A percentile compares a stretch with the other conserved stretches of the same genome.
Evolutionary conservation across 2,888 invertebrate species (phyloP).

Genomic region (Luperina nickerlii): DNA sequence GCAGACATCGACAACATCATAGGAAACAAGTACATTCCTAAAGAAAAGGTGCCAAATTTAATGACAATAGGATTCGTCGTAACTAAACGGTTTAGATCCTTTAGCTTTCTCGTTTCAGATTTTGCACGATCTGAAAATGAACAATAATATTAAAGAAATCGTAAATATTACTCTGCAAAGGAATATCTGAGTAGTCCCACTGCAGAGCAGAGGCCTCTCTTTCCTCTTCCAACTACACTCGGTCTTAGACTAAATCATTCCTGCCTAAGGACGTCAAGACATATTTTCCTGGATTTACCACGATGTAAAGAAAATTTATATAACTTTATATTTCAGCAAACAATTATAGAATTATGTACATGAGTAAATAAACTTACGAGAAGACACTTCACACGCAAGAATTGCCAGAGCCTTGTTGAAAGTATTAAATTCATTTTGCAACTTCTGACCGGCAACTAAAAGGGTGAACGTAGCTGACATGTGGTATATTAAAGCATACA

Average conservation of each 20-base stretch:
- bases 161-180: not conserved
- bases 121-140: slow-evolving; percentile 42
- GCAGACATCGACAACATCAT: slow-evolving; percentile 54
- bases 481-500: slow-evolving; percentile 41
- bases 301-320: not conserved
- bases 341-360: not conserved
- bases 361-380: slow-evolving; percentile 32
- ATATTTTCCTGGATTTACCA: not conserved
- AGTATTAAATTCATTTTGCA: slow-evolving; percentile 48
- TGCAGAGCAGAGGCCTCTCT: too few species aligned
- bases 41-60: slow-evolving; percentile 52
- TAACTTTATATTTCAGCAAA: not conserved
- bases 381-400: slow-evolving; percentile 48
- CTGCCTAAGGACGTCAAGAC: too few species aligned
- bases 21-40: slow-evolving; percentile 56
- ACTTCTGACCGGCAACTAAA: slow-evolving; percentile 45
- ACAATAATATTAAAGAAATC: not conserved
- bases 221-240: not conserved
- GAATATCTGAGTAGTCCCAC: too few species aligned
- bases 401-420: slow-evolving; percentile 54
- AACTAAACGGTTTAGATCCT: slow-evolving; percentile 56
- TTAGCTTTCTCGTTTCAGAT: slow-evolving; percentile 39
- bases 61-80: slow-evolving; percentile 54
- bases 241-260: not conserved
- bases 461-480: slow-evolving; percentile 50